Percentiles rank a stretch among this genome's conserved stretches.
phyloP scores from a whole-genome alignment of 2,888 invertebrate species.

The Nymphalis c-album region DNA sequence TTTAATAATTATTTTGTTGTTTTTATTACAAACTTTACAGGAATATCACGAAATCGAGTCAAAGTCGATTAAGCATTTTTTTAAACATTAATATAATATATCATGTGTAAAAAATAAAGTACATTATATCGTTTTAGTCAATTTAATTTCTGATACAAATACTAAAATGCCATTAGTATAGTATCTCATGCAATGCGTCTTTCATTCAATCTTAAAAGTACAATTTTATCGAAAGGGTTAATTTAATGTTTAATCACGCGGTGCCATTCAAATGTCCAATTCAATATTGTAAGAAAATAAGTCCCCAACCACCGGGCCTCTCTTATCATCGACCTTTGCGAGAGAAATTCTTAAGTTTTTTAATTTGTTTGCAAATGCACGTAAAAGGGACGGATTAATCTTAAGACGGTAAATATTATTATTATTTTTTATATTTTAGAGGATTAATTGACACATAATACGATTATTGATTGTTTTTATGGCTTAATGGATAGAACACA shows the following conservation, averaged over 20 bases:
- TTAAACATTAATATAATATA: too few species aligned
- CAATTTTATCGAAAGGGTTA: conserved; percentile 25
- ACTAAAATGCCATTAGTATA: conserved; percentile 12
- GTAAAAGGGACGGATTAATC: not conserved
- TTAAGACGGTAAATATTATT: too few species aligned
- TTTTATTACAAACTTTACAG: too few species aligned
- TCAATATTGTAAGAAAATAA: conserved; percentile 29
- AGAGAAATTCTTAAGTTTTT: conserved; percentile 26
- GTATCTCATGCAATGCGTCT: conserved; percentile 21
- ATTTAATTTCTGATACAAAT: not conserved
- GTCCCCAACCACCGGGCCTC: conserved; percentile 15
- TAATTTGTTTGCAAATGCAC: conserved; percentile 20
- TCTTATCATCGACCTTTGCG: conserved; percentile 20
- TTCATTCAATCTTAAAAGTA: conserved; percentile 23
- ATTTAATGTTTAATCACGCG: conserved; percentile 33
- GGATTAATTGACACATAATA: too few species aligned
- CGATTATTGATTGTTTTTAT: too few species aligned
- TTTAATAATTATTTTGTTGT: too few species aligned
- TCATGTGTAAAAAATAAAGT: not conserved
- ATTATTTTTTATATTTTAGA: too few species aligned
- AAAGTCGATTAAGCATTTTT: too few species aligned
- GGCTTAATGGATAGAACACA: too few species aligned
- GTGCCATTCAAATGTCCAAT: conserved; percentile 29
- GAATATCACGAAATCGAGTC: too few species aligned
- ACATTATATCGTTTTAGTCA: not conserved